A percentile compares a stretch with the other conserved stretches of the same genome.
Conservation (phyloP, 2,797 vertebrate genomes). For the Eulemur rubriventer region DNA sequence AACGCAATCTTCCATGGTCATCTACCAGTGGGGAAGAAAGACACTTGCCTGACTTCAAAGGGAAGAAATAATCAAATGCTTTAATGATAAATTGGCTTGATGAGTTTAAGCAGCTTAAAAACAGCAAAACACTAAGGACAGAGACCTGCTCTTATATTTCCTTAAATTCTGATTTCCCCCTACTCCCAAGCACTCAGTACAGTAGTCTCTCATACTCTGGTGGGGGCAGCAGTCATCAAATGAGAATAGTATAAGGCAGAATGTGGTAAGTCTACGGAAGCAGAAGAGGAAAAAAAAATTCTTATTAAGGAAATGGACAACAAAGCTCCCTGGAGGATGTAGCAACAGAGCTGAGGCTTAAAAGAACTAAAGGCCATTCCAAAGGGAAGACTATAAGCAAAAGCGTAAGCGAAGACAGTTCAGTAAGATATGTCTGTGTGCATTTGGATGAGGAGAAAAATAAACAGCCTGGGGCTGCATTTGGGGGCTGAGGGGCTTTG, state of each 20-base stretch:
- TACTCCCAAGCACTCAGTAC: too few species aligned
- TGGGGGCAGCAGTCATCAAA: not conserved
- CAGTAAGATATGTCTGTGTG: not conserved
- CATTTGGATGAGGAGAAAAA: not conserved
- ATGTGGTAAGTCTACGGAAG: not conserved
- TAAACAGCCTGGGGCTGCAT: not conserved
- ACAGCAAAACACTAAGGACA: not conserved
- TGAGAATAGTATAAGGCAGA: not conserved
- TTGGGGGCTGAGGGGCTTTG: not conserved
- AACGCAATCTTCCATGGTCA: not conserved
- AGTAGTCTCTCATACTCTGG: not conserved
- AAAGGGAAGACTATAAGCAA: not conserved
- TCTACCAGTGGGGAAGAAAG: not conserved
- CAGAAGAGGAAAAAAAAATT: not conserved
- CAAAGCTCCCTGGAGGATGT: not conserved
- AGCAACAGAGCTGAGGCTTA: not conserved
- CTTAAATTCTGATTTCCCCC: not conserved
- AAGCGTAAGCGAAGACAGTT: not conserved
- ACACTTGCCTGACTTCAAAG: not conserved
- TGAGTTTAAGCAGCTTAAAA: not conserved
- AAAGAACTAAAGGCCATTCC: not conserved
- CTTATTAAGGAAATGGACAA: not conserved
- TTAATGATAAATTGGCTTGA: not conserved
- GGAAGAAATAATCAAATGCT: not conserved
- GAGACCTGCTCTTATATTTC: not conserved